Percentiles rank a stretch among this genome's conserved stretches.
These are phyloP conservation scores for Thermophis baileyi DNA, from an alignment of 2,113 vertebrate species.

Conservation along the genomic window DNA sequence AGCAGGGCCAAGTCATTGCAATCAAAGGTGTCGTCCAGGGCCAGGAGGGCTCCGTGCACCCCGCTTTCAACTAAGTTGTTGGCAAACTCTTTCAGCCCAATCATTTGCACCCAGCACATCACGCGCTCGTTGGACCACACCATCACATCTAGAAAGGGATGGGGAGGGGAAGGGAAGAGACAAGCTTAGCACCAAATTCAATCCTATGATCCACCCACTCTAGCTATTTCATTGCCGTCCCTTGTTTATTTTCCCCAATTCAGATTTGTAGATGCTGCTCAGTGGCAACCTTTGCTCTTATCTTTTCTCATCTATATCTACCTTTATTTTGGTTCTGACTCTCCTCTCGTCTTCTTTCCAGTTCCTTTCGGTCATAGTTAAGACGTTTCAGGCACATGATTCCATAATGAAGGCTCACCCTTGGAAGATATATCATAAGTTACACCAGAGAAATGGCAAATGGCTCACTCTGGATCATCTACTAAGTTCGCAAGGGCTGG, in stretches of 20 bases:
- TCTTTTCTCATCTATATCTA: constrained; percentile 30
- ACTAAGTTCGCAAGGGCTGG: not conserved
- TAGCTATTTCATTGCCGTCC: not conserved
- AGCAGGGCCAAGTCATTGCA: constrained; percentile 88
- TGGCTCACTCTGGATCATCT: not conserved
- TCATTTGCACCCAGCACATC: constrained; percentile 88
- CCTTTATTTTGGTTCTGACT: constrained; percentile 87
- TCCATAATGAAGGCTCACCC: constrained; percentile 91
- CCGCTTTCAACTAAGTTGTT: constrained; percentile 89
- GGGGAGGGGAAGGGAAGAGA: not conserved
- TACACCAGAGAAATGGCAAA: not conserved
- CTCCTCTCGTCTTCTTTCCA: constrained; percentile 86
- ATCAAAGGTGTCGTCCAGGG: constrained; percentile 90
- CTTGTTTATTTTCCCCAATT: not conserved
- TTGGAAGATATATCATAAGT: constrained; percentile 43
- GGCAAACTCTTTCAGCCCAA: constrained; percentile 89
- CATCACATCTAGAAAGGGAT: constrained; percentile 81
- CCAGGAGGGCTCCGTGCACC: constrained; percentile 87
- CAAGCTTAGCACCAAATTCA: not conserved
- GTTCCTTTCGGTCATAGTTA: constrained; percentile 91
- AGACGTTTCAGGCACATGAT: constrained; percentile 94
- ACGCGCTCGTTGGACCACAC: constrained; percentile 93
- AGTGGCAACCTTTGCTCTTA: not conserved
- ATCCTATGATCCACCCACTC: not conserved
- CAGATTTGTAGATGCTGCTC: not conserved